These are phyloP conservation scores for Euthynnus affinis DNA, from an alignment of 2,797 vertebrate species.

Conservation along the genomic window DNA sequence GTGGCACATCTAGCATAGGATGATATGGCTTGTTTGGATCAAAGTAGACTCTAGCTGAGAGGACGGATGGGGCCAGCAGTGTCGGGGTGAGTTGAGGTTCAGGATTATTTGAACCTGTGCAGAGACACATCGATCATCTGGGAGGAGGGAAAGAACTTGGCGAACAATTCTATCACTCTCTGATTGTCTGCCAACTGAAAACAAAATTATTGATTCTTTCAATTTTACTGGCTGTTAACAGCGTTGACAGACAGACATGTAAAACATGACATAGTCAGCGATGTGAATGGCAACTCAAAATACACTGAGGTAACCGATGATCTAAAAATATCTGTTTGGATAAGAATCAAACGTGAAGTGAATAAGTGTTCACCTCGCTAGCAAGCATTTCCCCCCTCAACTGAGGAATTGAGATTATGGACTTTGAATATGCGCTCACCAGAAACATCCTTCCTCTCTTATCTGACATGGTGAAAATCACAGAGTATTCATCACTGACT, in stretches of 20 bases:
- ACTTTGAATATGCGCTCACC: not conserved
- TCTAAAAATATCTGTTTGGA: conserved; percentile 40
- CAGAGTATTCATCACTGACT: not conserved
- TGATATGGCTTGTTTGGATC: conserved; percentile 72
- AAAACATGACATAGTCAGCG: conserved; percentile 12
- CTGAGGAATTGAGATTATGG: not conserved
- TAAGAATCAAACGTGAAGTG: conserved; percentile 2
- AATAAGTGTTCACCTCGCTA: not conserved
- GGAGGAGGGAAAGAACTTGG: conserved; percentile 1
- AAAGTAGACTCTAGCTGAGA: conserved; percentile 33
- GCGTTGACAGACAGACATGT: conserved; percentile 32
- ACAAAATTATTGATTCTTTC: conserved; percentile 16
- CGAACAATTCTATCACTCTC: conserved; percentile 21
- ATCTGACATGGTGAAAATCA: conserved; percentile 2
- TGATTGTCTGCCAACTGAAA: conserved; percentile 17
- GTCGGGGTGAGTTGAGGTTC: conserved; percentile 38
- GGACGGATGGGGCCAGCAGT: conserved; percentile 80
- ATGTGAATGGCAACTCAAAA: conserved; percentile 16
- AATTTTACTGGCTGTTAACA: conserved; percentile 30
- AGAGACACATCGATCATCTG: not conserved
- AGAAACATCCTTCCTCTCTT: conserved; percentile 26
- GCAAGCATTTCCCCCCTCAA: not conserved
- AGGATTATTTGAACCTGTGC: conserved; percentile 16
- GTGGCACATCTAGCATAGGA: conserved; percentile 53
- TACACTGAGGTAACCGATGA: conserved; percentile 10